phyloP scores from a whole-genome alignment of 2,113 vertebrate species.

The Thomomys bottae region DNA sequence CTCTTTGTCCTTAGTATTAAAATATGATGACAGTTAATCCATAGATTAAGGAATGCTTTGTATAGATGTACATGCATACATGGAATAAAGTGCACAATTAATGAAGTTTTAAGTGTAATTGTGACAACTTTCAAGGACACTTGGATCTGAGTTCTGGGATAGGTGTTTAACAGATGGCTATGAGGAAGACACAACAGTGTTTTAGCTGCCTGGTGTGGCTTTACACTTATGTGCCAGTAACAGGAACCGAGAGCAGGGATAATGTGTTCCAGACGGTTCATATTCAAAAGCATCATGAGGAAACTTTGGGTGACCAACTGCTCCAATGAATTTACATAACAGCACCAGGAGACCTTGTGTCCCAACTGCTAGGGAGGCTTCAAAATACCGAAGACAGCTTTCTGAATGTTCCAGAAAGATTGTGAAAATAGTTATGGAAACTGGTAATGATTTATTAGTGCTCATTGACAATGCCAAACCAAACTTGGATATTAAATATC shows the following conservation, averaged over 20 bases:
- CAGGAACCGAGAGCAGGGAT: neutral
- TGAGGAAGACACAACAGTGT: neutral
- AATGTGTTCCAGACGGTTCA: constrained; percentile 11
- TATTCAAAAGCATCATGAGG: neutral
- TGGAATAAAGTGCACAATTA: neutral
- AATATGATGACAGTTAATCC: neutral
- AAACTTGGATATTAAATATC: neutral
- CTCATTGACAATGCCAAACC: neutral
- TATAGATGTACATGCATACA: neutral
- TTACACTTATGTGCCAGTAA: neutral
- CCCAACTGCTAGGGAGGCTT: neutral
- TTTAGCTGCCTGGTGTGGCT: neutral
- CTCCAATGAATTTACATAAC: constrained; percentile 35
- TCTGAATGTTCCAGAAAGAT: neutral
- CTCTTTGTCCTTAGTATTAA: constrained; percentile 4
- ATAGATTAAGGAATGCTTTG: neutral
- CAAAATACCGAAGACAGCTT: constrained; percentile 14
- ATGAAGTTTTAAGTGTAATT: neutral
- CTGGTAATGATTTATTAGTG: neutral
- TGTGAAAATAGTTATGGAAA: constrained; percentile 43
- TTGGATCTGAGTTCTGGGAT: neutral
- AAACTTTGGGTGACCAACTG: constrained; percentile 15
- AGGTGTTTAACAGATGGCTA: neutral
- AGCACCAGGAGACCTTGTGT: neutral
- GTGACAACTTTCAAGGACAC: neutral